These are phyloP conservation scores for Pipistrellus pygmaeus DNA, from an alignment of 2,797 vertebrate species.

Conservation along the genomic window DNA sequence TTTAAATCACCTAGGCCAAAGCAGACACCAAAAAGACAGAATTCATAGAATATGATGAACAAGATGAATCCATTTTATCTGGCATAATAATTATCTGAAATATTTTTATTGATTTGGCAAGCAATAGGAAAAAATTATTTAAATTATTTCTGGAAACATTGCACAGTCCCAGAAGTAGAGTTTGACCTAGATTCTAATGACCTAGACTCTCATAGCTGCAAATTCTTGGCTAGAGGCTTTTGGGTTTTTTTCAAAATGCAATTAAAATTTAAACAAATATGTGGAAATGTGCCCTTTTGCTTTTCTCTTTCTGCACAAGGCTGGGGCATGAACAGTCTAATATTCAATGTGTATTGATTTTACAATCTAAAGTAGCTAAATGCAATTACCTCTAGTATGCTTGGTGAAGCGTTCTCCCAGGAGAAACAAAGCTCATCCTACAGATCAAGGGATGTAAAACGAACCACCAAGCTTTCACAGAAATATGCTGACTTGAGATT, in stretches of 20 bases:
- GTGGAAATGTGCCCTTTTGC: constrained; percentile 79
- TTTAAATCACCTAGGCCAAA: constrained; percentile 39
- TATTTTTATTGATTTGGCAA: constrained; percentile 70
- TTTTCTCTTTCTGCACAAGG: constrained; percentile 78
- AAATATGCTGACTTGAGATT: constrained; percentile 46
- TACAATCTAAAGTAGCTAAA: constrained; percentile 74
- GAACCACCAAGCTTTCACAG: not conserved
- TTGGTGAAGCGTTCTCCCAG: constrained; percentile 43
- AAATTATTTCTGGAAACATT: constrained; percentile 72
- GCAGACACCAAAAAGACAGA: constrained; percentile 18
- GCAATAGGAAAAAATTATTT: constrained; percentile 55
- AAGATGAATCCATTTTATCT: constrained; percentile 2
- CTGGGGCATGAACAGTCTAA: constrained; percentile 72
- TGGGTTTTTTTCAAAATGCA: constrained; percentile 84
- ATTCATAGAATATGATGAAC: not conserved
- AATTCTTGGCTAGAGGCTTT: constrained; percentile 84
- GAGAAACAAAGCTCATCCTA: constrained; percentile 62
- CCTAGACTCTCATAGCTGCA: constrained; percentile 86
- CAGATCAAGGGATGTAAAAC: constrained; percentile 51
- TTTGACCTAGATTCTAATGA: constrained; percentile 83
- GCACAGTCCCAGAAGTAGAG: constrained; percentile 68
- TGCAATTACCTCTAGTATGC: constrained; percentile 73
- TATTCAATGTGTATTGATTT: constrained; percentile 75
- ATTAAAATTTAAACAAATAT: constrained; percentile 88
- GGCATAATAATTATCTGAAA: constrained; percentile 58